A percentile compares a stretch with the other conserved stretches of the same genome.
phyloP scores from a whole-genome alignment of 2,888 invertebrate genomes.

The Parasteatoda lunata region DNA sequence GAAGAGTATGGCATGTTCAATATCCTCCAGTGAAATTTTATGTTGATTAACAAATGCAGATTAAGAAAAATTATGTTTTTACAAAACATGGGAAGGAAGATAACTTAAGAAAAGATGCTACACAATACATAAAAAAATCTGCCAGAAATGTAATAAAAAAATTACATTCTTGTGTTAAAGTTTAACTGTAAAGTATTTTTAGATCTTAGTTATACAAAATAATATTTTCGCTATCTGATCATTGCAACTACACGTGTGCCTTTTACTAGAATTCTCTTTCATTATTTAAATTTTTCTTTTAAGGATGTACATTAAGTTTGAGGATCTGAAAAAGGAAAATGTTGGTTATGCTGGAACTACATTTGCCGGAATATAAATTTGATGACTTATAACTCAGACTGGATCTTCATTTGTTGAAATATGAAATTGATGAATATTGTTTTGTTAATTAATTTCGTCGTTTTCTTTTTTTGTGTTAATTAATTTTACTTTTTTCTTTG shows the following conservation, averaged over 20 bases:
- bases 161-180: too few species aligned
- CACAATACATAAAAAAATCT: too few species aligned
- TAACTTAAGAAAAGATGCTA: too few species aligned
- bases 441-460: not conserved
- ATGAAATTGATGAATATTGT: not conserved
- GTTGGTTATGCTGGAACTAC: conserved; percentile 82
- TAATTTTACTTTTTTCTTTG: not conserved
- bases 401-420: not conserved
- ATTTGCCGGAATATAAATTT: conserved; percentile 77
- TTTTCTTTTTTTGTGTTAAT: not conserved
- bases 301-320: conserved; percentile 82
- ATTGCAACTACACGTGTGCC: not conserved
- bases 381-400: not conserved
- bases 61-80: too few species aligned
- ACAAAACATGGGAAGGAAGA: too few species aligned
- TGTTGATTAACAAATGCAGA: too few species aligned
- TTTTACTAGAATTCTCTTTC: conserved; percentile 1
- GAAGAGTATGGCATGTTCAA: too few species aligned
- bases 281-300: conserved; percentile 48
- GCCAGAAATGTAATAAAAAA: too few species aligned
- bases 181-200: too few species aligned
- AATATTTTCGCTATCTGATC: too few species aligned
- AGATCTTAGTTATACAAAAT: too few species aligned
- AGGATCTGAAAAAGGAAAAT: conserved; percentile 78
- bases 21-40: too few species aligned